Percentiles rank a stretch among this genome's conserved stretches.
Evolutionary conservation across 2,888 invertebrate species (phyloP).

Genomic region (Pandemis heparana): DNA sequence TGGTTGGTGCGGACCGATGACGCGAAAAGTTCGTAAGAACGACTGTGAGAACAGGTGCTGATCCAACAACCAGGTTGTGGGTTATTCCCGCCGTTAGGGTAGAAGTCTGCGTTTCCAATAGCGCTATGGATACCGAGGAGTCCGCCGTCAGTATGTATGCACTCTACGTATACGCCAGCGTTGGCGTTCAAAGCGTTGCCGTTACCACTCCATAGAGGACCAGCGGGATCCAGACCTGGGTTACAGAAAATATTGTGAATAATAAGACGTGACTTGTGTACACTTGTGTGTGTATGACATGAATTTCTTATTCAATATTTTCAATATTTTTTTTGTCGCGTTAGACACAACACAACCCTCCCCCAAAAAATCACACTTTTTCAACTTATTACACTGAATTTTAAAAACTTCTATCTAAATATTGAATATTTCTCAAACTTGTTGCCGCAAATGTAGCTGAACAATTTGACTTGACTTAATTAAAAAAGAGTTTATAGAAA

Average conservation of each 20-base stretch:
- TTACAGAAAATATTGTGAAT: constrained; percentile 20
- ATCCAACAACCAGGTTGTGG: constrained; percentile 70
- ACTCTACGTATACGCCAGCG: constrained; percentile 68
- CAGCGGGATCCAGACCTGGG: constrained; percentile 73
- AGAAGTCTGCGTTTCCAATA: constrained; percentile 69
- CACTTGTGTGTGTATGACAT: no score
- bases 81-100: constrained; percentile 72
- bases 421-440: no score
- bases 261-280: no score
- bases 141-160: constrained; percentile 73
- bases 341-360: no score
- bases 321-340: no score
- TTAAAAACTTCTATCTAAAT: no score
- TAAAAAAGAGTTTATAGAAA: no score
- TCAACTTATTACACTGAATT: no score
- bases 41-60: constrained; percentile 69
- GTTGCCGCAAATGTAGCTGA: no score
- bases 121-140: constrained; percentile 66
- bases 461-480: no score
- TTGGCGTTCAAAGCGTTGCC: constrained; percentile 58
- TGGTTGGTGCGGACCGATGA: constrained; percentile 64
- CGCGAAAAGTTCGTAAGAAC: constrained; percentile 64
- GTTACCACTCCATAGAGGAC: constrained; percentile 66
- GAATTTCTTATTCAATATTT: no score
- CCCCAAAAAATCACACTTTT: no score